Base-by-base conservation (phyloP, 1,140 invertebrate species). In the Drosophila gunungcola region DNA sequence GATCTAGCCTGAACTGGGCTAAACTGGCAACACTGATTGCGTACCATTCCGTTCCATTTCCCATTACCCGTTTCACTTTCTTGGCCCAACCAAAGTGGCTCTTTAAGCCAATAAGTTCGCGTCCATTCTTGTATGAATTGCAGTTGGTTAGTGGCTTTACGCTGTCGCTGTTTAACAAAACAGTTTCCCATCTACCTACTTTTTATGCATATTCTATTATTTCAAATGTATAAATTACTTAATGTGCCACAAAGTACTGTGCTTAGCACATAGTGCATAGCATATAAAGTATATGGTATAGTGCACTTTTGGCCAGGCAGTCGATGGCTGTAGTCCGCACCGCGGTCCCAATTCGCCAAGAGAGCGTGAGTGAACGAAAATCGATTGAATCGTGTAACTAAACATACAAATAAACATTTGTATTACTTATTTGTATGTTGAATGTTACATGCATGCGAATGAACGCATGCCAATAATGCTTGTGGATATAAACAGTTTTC, bases 351-450 rank as follows among this genome's bases (percentile, higher is more conserved):
- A 43, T 63, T 63, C 10, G 34, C 52, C 67, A 56, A 21, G 38
- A 38, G 21, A 25, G 65, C 53, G 51, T 55, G 65, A 53, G 48
- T 46, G 49, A 55, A 69, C 43, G 41, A 72, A 72, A 72, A 72
- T 72, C 68, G 52, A 72, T 72, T 54, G 56, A 72, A 70, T 41
- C 43, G 68, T 69, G 67, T 57, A 72, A 70, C 64, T 29, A 36
- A 57, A 56, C 67, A 57, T 42, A 56, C 53, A 57, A 70, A 38
- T 42, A 68, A 67, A 29, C 55, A 48, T 61, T 39, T 41, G 16
- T 60, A 39, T 32, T 56, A 54, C 38, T 42, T 42, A 29, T 43
- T 29, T 49, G 29, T 53, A 34, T 53, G 58, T 41, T n/a, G 3
- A 25, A 43, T 43, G 49, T 54, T 62, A 48, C 67, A 69, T 53